Percentiles rank a stretch among this genome's conserved stretches.
phyloP scores from a whole-genome alignment of 2,113 vertebrate species.

The Tragelaphus imberbis region DNA sequence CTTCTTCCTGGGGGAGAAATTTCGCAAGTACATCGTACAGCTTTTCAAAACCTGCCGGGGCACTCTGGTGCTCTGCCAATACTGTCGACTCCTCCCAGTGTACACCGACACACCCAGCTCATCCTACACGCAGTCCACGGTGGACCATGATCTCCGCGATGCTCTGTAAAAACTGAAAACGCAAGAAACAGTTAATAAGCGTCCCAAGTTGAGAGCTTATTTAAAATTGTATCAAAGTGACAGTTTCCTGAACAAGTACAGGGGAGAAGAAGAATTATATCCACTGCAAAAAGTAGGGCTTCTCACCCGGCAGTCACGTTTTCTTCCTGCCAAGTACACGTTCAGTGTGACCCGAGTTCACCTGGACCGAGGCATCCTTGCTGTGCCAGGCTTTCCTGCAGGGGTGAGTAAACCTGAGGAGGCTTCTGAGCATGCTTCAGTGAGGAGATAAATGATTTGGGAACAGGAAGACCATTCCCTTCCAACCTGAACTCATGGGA shows the following conservation, averaged over 20 bases:
- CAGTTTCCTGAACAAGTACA: not conserved
- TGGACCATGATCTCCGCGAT: slow-evolving; percentile 73
- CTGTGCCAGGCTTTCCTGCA: not conserved
- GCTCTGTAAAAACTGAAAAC: slow-evolving; percentile 26
- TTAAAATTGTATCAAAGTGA: not conserved
- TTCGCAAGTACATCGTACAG: slow-evolving; percentile 84
- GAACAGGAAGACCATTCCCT: not conserved
- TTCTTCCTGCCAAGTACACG: not conserved
- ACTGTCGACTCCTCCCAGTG: slow-evolving; percentile 68
- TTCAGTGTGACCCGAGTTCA: not conserved
- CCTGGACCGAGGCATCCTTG: not conserved
- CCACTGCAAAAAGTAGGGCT: not conserved
- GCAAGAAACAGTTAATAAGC: not conserved
- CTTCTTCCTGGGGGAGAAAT: slow-evolving; percentile 93
- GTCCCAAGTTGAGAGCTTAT: not conserved
- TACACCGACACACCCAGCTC: slow-evolving; percentile 74
- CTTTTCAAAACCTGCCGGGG: slow-evolving; percentile 78
- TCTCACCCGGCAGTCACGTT: not conserved
- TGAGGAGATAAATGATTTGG: not conserved
- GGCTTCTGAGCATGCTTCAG: not conserved
- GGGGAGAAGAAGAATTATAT: not conserved
- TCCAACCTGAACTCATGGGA: not conserved
- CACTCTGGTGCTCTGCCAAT: slow-evolving; percentile 68
- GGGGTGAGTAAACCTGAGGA: not conserved
- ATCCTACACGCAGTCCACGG: slow-evolving; percentile 77